Evolutionary conservation across 2,113 vertebrate species (phyloP), one percentile per base, ranked within the genome.

Genomic region (Catharus bicknelli): DNA sequence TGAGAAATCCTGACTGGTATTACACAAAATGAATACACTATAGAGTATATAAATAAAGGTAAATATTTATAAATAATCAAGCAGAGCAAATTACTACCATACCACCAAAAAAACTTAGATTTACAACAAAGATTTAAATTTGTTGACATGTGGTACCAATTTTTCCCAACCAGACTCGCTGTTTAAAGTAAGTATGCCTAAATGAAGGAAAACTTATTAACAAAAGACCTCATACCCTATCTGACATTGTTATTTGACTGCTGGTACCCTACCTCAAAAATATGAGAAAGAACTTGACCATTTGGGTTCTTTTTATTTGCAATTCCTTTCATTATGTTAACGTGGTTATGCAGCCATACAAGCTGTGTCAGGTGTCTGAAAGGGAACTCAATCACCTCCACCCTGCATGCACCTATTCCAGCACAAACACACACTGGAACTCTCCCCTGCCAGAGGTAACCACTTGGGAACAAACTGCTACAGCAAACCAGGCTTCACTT

Each of bases 371-470:
- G 83, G 10, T 30, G 25, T 47, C 4, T 34, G 57, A 68, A 58
- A 54, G 45, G 45, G 83, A 43, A 25, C 34, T 64, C 19, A 73
- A 54, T 16, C 38, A 34, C 22, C 27, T 58, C 36, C 54, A 45
- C 48, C 40, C 0, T 34, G 4, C 11, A 29, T 11, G 47, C 23
- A 77, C 8, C 34, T 42, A 25, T 7, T 70, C 38, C 38, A 57
- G 51, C 30, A 51, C 72, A 54, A 68, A 58, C 32, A 36, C 54
- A 42, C 26, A 18, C 11, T 22, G 18, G 6, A 58, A 13, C 26
- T 23, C 58, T 51, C 26, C 75, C 40, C 22, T 0, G 0, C 6
- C 51, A 55, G 8, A 5, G 6, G 6, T 14, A 53, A 77, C n/a
- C 6, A 21, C 29, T 75, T 51, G 26, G 11, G 27, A 63, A 70